These are phyloP conservation scores for Scolopax bukidnonensis DNA, from an alignment of 2,797 vertebrate genomes.

Conservation along the genomic window DNA sequence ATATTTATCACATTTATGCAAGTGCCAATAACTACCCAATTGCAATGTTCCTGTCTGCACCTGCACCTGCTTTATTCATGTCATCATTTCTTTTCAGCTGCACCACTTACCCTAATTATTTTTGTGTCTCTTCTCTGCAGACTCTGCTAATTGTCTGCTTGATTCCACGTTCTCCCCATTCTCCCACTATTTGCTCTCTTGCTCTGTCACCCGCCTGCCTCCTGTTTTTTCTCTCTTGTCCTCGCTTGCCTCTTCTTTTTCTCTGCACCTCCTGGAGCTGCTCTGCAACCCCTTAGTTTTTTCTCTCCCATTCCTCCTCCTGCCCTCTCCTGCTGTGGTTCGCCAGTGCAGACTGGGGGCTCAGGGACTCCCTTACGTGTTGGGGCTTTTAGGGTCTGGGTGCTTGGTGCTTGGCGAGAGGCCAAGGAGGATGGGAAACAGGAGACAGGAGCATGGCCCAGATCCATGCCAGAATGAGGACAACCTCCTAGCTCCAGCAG, in stretches of 20 bases:
- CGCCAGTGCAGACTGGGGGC: not conserved
- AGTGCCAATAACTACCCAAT: not conserved
- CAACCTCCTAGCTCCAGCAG: not conserved
- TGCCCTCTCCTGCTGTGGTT: not conserved
- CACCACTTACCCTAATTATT: conserved; percentile 42
- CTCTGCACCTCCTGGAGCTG: not conserved
- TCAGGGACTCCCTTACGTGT: not conserved
- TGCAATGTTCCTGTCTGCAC: not conserved
- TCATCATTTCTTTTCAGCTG: conserved; percentile 18
- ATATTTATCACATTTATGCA: not conserved
- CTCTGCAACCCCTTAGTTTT: conserved; percentile 2
- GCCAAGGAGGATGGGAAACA: not conserved
- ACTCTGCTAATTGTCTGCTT: conserved; percentile 47
- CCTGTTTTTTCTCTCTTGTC: not conserved
- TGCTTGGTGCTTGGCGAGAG: not conserved
- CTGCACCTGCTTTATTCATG: not conserved
- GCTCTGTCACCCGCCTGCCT: not conserved
- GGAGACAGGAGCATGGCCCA: not conserved
- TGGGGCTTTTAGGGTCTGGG: not conserved
- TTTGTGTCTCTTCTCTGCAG: conserved; percentile 39
- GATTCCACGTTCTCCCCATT: conserved; percentile 15
- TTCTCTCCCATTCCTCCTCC: not conserved
- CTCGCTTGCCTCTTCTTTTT: not conserved
- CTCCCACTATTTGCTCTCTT: not conserved
- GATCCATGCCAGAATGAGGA: conserved; percentile 41